Conservation (phyloP, 2,797 vertebrate genomes). For the Pampus argenteus region DNA sequence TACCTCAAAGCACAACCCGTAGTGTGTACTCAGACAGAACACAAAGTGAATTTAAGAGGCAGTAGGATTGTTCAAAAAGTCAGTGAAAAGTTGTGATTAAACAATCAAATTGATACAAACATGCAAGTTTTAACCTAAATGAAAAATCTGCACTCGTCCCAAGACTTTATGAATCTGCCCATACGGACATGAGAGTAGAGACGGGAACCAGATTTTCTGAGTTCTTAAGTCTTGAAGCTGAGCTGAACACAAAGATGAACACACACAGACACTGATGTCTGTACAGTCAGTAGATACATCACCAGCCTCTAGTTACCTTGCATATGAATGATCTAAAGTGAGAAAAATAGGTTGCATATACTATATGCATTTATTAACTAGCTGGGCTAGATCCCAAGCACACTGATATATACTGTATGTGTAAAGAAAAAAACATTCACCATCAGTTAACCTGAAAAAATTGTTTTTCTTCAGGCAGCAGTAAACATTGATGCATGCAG, state of each 20-base stretch:
- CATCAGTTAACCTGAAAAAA: slow-evolving; percentile 11
- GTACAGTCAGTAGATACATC: background rate
- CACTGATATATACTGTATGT: background rate
- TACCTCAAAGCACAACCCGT: too few relatives aligned
- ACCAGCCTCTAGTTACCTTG: background rate
- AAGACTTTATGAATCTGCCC: too few relatives aligned
- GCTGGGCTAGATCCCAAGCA: background rate
- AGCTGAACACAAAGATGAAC: too few relatives aligned
- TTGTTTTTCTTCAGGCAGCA: slow-evolving; percentile 12
- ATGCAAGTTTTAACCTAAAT: too few relatives aligned
- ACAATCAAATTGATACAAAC: too few relatives aligned
- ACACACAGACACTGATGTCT: background rate
- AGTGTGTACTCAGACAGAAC: too few relatives aligned
- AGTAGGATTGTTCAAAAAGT: too few relatives aligned
- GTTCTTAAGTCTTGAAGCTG: background rate
- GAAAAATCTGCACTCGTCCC: too few relatives aligned
- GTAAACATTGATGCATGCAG: background rate
- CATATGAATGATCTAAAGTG: background rate
- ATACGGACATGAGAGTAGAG: too few relatives aligned
- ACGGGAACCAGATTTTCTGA: too few relatives aligned
- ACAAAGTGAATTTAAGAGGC: too few relatives aligned
- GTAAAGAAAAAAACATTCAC: background rate
- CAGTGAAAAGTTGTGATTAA: too few relatives aligned
- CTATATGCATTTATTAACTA: background rate
- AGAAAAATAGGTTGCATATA: background rate